phyloP scores from a whole-genome alignment of 1,140 invertebrate species.

The Globodera rostochiensis region DNA sequence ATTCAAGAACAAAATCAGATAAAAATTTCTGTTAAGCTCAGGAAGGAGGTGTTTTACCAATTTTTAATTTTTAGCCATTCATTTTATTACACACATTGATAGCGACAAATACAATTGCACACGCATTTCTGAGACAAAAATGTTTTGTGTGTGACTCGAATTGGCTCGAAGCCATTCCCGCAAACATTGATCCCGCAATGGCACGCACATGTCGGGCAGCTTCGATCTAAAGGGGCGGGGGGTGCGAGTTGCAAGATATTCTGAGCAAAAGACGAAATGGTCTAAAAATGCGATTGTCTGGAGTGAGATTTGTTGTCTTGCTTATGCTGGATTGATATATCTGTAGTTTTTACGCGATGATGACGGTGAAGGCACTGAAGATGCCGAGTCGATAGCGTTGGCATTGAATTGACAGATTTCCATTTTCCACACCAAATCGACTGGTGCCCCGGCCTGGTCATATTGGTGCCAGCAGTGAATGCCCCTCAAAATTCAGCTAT shows the following conservation, averaged over 20 bases:
- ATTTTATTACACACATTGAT: slow-evolving; percentile 39
- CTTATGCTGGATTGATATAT: not conserved
- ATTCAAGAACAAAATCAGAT: too few species aligned
- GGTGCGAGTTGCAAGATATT: not conserved
- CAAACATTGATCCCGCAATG: slow-evolving; percentile 61
- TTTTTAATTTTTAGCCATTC: too few species aligned
- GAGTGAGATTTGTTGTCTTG: too few species aligned
- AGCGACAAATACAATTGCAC: slow-evolving; percentile 59
- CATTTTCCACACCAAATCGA: slow-evolving; percentile 63
- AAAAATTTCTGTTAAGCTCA: too few species aligned
- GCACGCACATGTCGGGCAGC: slow-evolving; percentile 58
- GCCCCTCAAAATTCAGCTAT: slow-evolving; percentile 33
- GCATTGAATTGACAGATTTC: slow-evolving; percentile 55
- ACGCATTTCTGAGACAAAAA: slow-evolving; percentile 44
- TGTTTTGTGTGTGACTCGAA: slow-evolving; percentile 56
- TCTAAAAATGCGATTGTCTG: not conserved
- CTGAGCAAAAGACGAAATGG: slow-evolving; percentile 23
- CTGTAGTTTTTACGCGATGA: slow-evolving; percentile 3
- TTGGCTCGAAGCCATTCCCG: slow-evolving; percentile 55
- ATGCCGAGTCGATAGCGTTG: not conserved
- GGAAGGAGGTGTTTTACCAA: too few species aligned
- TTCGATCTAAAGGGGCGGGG: slow-evolving; percentile 4
- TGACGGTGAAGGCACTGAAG: not conserved
- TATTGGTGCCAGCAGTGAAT: slow-evolving; percentile 64
- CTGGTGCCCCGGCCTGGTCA: slow-evolving; percentile 50